phyloP scores from a whole-genome alignment of 2,113 vertebrate genomes.

The Alexandromys fortis region DNA sequence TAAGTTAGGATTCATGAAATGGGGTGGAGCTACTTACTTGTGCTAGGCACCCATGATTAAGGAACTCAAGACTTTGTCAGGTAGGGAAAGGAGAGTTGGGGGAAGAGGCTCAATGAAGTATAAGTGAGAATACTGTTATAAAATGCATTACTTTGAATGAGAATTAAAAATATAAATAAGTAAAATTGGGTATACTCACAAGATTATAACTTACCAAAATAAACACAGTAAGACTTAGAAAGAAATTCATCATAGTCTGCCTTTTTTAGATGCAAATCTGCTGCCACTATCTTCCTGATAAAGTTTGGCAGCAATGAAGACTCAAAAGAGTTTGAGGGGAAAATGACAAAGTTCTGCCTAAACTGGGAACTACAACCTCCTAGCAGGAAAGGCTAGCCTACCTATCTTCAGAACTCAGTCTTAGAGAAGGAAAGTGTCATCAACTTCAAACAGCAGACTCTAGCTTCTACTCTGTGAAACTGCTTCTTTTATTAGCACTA shows the following conservation, averaged over 20 bases:
- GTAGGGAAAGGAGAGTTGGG: not conserved
- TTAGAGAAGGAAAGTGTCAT: not conserved
- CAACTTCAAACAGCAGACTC: not conserved
- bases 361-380: not conserved
- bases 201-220: not conserved
- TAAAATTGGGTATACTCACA: not conserved
- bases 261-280: not conserved
- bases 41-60: not conserved
- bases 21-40: not conserved
- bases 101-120: not conserved
- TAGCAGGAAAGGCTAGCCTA: rapidly evolving
- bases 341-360: not conserved
- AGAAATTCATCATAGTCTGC: not conserved
- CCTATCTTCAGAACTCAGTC: not conserved
- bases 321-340: not conserved
- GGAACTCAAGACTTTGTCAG: not conserved
- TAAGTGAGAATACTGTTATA: not conserved
- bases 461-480: not conserved
- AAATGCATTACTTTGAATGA: not conserved
- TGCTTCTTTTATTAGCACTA: not conserved
- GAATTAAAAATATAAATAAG: not conserved
- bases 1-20: not conserved
- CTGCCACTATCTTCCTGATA: not conserved
- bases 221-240: not conserved
- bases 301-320: not conserved